Conservation (phyloP, 2,888 invertebrate genomes). For the Mechanitis mazaeus region DNA sequence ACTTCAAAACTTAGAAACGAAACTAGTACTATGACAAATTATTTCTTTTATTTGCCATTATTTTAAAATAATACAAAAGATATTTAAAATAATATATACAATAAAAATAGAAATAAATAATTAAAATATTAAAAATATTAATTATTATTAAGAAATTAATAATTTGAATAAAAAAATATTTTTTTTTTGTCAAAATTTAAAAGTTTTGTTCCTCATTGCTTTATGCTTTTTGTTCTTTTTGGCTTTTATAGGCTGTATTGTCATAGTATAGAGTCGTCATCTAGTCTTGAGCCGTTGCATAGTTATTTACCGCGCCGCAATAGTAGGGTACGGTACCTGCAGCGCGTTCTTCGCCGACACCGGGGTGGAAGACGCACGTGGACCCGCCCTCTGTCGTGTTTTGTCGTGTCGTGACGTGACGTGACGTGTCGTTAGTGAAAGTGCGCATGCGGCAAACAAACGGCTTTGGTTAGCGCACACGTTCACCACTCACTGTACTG, state of each 20-base stretch:
- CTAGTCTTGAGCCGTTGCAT: slow-evolving; percentile 17
- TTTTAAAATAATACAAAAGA: slow-evolving; percentile 18
- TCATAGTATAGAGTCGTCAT: slow-evolving; percentile 10
- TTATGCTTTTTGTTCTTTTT: neutral
- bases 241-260: neutral
- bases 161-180: no score
- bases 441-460: slow-evolving; percentile 69
- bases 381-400: slow-evolving; percentile 69
- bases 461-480: slow-evolving; percentile 71
- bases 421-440: slow-evolving; percentile 66
- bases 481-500: slow-evolving; percentile 35
- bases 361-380: slow-evolving; percentile 76
- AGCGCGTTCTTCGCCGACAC: slow-evolving; percentile 79
- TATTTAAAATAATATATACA: neutral
- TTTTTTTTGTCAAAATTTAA: neutral
- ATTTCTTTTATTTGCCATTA: slow-evolving; percentile 14
- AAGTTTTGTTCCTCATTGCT: no score
- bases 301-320: slow-evolving; percentile 65
- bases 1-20: slow-evolving; percentile 45
- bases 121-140: no score
- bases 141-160: no score
- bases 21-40: slow-evolving; percentile 13
- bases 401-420: slow-evolving; percentile 35
- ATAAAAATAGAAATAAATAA: no score
- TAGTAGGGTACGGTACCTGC: slow-evolving; percentile 78